Evolutionary conservation across 2,113 vertebrate genomes (phyloP), one percentile per base, ranked within the genome.

Genomic region (Mellivora capensis): DNA sequence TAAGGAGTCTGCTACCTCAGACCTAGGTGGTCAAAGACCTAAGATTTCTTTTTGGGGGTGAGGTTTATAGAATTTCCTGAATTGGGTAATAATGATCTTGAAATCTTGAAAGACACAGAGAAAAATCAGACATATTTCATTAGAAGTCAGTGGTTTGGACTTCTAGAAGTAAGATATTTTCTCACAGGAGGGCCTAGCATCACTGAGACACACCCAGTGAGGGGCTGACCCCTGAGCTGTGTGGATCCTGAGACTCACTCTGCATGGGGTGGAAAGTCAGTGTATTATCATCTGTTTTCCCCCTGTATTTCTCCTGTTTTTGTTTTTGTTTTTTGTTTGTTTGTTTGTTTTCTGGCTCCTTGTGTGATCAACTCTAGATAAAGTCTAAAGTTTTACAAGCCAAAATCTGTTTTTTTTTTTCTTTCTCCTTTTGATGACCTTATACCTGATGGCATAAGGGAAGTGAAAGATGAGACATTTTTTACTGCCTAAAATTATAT

Each of bases 61-160:
- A 80, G 7, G 1, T 90, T 93, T 88, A 39, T 54, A 77, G n/a
- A 67, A 72, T 88, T 96, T 29, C 93, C 5, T 88, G 17, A 87
- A 90, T 61, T 76, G 39, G 9, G 59, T 90, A 87, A 71, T 39
- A 83, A 90, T 61, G 42, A 54, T 37, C 4, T 44, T 31, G 81
- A 90, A 83, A 95, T 9, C 10, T 61, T 71, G 71, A 87, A 87
- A 94, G 12, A 84, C 21, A 84, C 2, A n/a, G 2, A 69, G 20
- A 57, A 93, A 94, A 44, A 10, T 80, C 54, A n/a, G 14, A 37
- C 13, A 42, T 7, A 12, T 90, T 69, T 87, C 49, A 47, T 49
- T 59, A 80, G 31, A 92, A 87, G 49, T 80, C 17, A 8, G 25
- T 71, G 25, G 11, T 88, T 95, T 72, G 61, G 44, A 31, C 12